Base-by-base conservation (phyloP, 1,140 invertebrate species). In the Tribolium madens region DNA sequence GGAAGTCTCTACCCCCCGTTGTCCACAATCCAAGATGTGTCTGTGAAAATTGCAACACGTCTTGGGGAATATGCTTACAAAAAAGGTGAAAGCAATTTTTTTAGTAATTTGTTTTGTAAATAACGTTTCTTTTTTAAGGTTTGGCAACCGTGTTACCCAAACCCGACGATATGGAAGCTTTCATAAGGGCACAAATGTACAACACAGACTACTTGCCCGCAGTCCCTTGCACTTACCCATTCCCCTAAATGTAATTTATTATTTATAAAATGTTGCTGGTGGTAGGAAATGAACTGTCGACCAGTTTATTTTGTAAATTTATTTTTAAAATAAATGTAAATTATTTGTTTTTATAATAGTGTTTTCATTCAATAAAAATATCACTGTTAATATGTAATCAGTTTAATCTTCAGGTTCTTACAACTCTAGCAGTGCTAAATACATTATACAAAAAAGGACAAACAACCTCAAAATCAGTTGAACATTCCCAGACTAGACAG, bases 1-100 rank as follows among this genome's bases (percentile, higher is more conserved):
- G 98, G 98, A n/a, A 93, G 96, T 78, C 89, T 99, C 17, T 99
- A 99, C 85, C 98, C 98, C 10, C 96, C 97, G 0, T 88, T 99
- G 6, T 87, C 90, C n/a, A 91, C 92, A 12, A 97, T 99, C 81
- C 91, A 93, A 77, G 91, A 95, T 53, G 96, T 97, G 64, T 99
- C 97, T 0, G 81, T 97, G 1, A 89, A 91, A 78, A 98, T 99
- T 80, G 98, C 97, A 3, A 90, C 91, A 2, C 89, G 92, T 80
- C 87, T 99, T 75, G 93, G 95, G 21, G 91, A 97, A 77, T 94
- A 96, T 85, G 95, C 96, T n/a, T 99, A 98, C 83, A 88, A 91
- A 84, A 92, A 90, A 87, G 91, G 94, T 93, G n/a, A 90, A 42
- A 42, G 86, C 84, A 69, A 76, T 46, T 64, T 4, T 50, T 17